Evolutionary conservation across 2,888 invertebrate genomes (phyloP), one percentile per base, ranked within the genome.

Genomic region (Mesoligia furuncula): DNA sequence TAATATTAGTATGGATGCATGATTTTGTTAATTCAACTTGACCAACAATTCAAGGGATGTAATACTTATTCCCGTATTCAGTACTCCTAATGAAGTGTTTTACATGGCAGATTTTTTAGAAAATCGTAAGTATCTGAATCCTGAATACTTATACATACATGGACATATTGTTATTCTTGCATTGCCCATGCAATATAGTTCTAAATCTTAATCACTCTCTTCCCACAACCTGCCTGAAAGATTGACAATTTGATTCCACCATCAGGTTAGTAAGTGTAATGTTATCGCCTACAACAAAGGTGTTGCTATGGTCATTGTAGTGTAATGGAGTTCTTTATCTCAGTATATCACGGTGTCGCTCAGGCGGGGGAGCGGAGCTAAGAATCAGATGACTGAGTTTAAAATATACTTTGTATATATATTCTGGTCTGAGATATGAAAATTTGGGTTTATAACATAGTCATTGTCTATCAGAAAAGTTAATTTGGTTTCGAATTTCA

Each of bases 311-410:
- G 93, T 91, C 93, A 93, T 93, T 91, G 87, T 87, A 83, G 88
- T 81, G 87, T 92, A 92, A 92, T 90, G 90, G 90, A 91, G 90
- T 92, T 91, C 90, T 92, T 92, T 93, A 91, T 93, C 93, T 92
- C 87, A 88, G 89, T 92, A 93, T 91, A 92, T 92, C 93, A 92
- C 88, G 81, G 89, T 90, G 91, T 90, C 92, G 89, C 91, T 81
- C 83, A 86, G 79, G 48, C 80, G 68, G 42, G 13, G 13, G 36
- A 20, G 8, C 1, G 64, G 85, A 89, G 83, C 66, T 86, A 87
- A 84, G 87, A 88, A 85, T 39, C 69, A 45, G 7, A 36, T 42
- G 27, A 24, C 11, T 11, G 31, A 62, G 27, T 57, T 77, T 73
- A 79, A 79, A 67, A 62, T 36, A 20, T 24, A 15, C 8, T n/a